Percentiles rank a stretch among this genome's conserved stretches.
These are phyloP conservation scores for Crocuta crocuta DNA, from an alignment of 2,113 vertebrate genomes.

Conservation along the genomic window DNA sequence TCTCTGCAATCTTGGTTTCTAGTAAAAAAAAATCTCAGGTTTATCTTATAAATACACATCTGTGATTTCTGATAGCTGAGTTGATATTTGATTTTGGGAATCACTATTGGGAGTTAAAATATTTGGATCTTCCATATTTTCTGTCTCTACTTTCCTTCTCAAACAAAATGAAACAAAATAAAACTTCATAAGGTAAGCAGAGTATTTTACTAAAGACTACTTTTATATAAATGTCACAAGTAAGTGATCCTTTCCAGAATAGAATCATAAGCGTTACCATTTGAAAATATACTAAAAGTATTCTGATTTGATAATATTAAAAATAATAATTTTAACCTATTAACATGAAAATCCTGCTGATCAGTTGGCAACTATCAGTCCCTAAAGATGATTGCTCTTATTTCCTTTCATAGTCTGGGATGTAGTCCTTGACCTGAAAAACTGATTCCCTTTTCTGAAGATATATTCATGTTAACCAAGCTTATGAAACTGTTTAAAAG, in stretches of 20 bases:
- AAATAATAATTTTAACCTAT: not conserved
- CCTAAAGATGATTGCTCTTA: not conserved
- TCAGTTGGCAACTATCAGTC: not conserved
- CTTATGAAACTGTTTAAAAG: not conserved
- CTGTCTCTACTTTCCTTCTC: not conserved
- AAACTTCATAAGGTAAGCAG: not conserved
- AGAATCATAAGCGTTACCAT: not conserved
- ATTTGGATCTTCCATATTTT: not conserved
- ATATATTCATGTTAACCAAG: not conserved
- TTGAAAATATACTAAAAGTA: not conserved
- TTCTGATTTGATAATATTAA: conserved; percentile 29
- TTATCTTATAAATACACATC: not conserved
- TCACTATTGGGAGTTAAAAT: not conserved
- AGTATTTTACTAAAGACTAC: not conserved
- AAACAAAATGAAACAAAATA: not conserved
- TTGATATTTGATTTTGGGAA: not conserved
- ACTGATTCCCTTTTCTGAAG: not conserved
- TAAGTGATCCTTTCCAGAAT: not conserved
- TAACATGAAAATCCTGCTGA: not conserved
- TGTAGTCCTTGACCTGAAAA: not conserved
- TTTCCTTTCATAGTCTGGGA: not conserved
- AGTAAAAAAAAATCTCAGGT: not conserved
- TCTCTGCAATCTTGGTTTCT: not conserved
- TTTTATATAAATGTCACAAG: not conserved
- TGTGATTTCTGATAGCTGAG: not conserved